A percentile compares a stretch with the other conserved stretches of the same genome.
Conservation (phyloP, 2,113 vertebrate genomes). For the Pangasianodon gigas region DNA sequence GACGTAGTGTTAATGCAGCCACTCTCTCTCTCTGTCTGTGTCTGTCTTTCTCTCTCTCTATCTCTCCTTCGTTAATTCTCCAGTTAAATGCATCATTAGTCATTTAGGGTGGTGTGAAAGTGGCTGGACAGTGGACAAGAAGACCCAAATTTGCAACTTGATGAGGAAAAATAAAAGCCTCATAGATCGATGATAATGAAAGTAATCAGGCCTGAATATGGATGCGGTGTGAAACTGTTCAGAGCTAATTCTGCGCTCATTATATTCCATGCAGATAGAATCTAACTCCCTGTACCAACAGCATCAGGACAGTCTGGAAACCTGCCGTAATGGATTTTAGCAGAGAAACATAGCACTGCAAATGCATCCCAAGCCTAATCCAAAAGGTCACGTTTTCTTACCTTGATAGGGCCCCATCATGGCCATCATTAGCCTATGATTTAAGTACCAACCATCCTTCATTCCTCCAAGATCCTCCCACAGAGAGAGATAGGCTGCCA, state of each 20-base stretch:
- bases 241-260: constrained; percentile 56
- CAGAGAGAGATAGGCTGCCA: constrained; percentile 21
- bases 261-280: constrained; percentile 51
- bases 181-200: constrained; percentile 62
- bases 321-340: constrained; percentile 40
- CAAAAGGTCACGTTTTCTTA: constrained; percentile 36
- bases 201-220: constrained; percentile 60
- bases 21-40: constrained; percentile 35
- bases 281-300: constrained; percentile 38
- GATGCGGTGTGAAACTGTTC: constrained; percentile 53
- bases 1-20: constrained; percentile 50
- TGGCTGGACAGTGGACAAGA: constrained; percentile 66
- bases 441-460: constrained; percentile 29
- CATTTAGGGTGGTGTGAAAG: constrained; percentile 68
- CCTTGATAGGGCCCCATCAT: constrained; percentile 2
- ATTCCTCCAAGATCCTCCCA: constrained; percentile 23
- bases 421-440: constrained; percentile 24
- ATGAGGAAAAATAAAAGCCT: constrained; percentile 63
- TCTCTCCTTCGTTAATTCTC: constrained; percentile 59
- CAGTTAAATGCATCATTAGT: constrained; percentile 70
- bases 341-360: constrained; percentile 18
- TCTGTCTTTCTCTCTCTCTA: constrained; percentile 11
- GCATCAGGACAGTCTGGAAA: constrained; percentile 42
- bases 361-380: constrained; percentile 26
- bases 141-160: constrained; percentile 63